Evolutionary conservation across 2,797 vertebrate genomes (phyloP).

Genomic region (Hydrophis major): DNA sequence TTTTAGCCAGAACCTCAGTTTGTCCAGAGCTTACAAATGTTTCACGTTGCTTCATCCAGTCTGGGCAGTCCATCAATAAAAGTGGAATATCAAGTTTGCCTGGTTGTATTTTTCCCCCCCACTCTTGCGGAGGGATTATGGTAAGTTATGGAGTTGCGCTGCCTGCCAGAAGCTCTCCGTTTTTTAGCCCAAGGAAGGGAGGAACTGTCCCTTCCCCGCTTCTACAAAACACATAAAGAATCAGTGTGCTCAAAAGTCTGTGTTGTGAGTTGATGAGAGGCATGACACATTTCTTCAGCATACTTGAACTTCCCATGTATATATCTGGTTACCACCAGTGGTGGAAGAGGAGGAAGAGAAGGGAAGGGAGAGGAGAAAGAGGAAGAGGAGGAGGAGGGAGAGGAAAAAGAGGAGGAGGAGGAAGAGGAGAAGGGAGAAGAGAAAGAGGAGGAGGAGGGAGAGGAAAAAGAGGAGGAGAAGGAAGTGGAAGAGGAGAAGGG

Average conservation of each 20-base stretch:
- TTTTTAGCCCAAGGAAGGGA: background rate
- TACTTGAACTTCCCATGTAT: background rate
- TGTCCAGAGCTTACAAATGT: constrained; percentile 66
- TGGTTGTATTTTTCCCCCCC: background rate
- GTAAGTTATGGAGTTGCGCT: constrained; percentile 49
- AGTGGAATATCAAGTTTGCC: constrained; percentile 49
- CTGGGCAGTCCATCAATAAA: constrained; percentile 62
- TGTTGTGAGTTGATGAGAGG: background rate
- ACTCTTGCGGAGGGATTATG: constrained; percentile 23
- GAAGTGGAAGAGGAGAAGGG: too few relatives aligned
- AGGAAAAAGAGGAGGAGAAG: accelerated
- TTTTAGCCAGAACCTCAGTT: constrained; percentile 9
- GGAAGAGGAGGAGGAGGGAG: too few relatives aligned
- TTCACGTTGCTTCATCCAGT: constrained; percentile 48
- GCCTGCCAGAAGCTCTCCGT: background rate
- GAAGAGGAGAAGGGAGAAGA: too few relatives aligned
- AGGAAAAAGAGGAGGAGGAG: accelerated
- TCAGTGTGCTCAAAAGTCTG: background rate
- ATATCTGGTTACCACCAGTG: background rate
- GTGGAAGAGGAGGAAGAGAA: background rate
- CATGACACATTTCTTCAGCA: background rate
- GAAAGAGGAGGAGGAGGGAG: accelerated
- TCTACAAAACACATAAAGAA: background rate
- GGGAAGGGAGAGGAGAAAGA: too few relatives aligned
- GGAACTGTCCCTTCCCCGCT: background rate